phyloP scores from a whole-genome alignment of 2,888 invertebrate species.

The Drosophila algonquin region DNA sequence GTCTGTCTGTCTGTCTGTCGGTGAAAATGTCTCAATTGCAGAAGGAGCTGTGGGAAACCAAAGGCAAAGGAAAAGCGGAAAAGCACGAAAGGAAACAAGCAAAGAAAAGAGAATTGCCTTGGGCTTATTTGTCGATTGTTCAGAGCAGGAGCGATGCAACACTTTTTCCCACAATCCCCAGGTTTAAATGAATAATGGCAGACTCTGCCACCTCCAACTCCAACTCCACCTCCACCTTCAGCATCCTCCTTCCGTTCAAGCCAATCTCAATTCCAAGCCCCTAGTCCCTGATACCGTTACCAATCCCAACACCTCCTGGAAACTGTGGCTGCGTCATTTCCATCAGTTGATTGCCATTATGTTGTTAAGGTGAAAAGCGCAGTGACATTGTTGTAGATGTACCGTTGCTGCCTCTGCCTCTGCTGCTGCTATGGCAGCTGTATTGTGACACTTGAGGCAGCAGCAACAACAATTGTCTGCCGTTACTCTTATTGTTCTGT shows the following conservation, averaged over 20 bases:
- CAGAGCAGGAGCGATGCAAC: conserved; percentile 56
- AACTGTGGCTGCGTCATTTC: conserved; percentile 59
- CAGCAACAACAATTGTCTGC: conserved; percentile 44
- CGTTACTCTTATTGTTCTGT: conserved; percentile 43
- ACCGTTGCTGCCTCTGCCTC: neutral
- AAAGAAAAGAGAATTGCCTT: conserved; percentile 42
- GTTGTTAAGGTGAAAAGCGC: conserved; percentile 71
- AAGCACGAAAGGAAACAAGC: conserved; percentile 3
- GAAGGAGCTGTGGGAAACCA: conserved; percentile 7
- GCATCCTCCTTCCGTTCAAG: neutral
- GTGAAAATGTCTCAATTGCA: conserved; percentile 43
- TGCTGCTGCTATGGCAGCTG: conserved; percentile 23
- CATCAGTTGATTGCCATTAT: conserved; percentile 77
- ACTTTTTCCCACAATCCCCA: conserved; percentile 52
- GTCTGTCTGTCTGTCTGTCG: conserved; percentile 13
- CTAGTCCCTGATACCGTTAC: conserved; percentile 7
- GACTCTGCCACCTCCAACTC: neutral
- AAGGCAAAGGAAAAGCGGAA: conserved; percentile 5
- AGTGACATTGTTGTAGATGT: conserved; percentile 42
- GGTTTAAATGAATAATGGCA: conserved; percentile 74
- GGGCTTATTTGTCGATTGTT: conserved; percentile 61
- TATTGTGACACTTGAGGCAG: conserved; percentile 29
- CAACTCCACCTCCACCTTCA: neutral
- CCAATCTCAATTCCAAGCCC: conserved; percentile 39
- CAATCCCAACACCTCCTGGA: conserved; percentile 41